A percentile compares a stretch with the other conserved stretches of the same genome.
Evolutionary conservation across 2,888 invertebrate species (phyloP).

Genomic region (Callyntrura sp.): DNA sequence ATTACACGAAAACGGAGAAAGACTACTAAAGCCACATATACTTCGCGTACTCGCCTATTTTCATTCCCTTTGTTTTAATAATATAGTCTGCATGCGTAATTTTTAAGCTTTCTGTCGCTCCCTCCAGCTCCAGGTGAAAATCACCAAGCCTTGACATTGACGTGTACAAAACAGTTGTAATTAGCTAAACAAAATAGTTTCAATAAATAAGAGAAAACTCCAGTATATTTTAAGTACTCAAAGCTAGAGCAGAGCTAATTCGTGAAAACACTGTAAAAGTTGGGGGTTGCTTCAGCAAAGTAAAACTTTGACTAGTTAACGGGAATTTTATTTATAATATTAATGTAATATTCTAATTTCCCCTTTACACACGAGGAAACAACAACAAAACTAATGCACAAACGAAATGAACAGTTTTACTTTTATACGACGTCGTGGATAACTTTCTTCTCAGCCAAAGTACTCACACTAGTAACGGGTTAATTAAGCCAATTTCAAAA

Average conservation of each 20-base stretch:
- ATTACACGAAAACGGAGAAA: too few relatives aligned
- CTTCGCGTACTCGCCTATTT: too few relatives aligned
- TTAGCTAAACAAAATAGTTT: too few relatives aligned
- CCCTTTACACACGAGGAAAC: neutral
- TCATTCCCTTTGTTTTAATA: too few relatives aligned
- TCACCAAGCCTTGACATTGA: slow-evolving; percentile 14
- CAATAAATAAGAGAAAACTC: neutral
- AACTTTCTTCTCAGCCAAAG: slow-evolving; percentile 12
- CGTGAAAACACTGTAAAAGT: neutral
- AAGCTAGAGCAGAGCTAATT: neutral
- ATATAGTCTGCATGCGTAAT: too few relatives aligned
- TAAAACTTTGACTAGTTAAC: neutral
- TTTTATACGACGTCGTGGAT: neutral
- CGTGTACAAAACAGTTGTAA: neutral
- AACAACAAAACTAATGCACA: slow-evolving; percentile 24
- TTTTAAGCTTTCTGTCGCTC: too few relatives aligned
- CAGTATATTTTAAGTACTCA: too few relatives aligned
- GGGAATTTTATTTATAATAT: slow-evolving; percentile 1
- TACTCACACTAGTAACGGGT: neutral
- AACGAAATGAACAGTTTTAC: neutral
- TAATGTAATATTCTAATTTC: neutral
- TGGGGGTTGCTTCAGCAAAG: neutral
- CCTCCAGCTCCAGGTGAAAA: neutral
- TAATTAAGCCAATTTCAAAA: slow-evolving; percentile 49
- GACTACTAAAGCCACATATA: too few relatives aligned